Evolutionary conservation across 2,888 invertebrate genomes (phyloP).

Genomic region (Hermaeophaga mercurialis): DNA sequence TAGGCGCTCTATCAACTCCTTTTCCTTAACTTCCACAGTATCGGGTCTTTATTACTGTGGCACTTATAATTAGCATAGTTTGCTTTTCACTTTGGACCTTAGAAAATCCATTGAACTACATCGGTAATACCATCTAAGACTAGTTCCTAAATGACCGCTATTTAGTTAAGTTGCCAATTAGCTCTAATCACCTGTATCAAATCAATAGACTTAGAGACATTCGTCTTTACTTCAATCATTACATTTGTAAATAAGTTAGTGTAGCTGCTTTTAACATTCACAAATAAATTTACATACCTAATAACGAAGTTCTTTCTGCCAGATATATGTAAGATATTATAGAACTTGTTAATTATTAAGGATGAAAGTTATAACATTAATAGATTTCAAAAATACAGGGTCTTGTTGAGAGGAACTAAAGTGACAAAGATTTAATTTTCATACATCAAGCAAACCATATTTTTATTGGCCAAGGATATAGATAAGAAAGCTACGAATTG

Average conservation of each 20-base stretch:
- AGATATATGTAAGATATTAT: too few relatives aligned
- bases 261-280: too few relatives aligned
- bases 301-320: too few relatives aligned
- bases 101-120: slow-evolving; percentile 53
- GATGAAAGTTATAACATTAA: too few relatives aligned
- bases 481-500: too few relatives aligned
- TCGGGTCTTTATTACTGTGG: slow-evolving; percentile 52
- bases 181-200: slow-evolving; percentile 9
- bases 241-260: too few relatives aligned
- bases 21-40: slow-evolving; percentile 52
- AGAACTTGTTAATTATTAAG: too few relatives aligned
- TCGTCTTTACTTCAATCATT: background rate
- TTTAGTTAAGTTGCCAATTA: slow-evolving; percentile 28
- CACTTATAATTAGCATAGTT: slow-evolving; percentile 54
- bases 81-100: slow-evolving; percentile 49
- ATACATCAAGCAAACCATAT: too few relatives aligned
- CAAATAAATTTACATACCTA: too few relatives aligned
- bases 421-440: too few relatives aligned
- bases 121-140: slow-evolving; percentile 54
- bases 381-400: background rate
- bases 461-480: too few relatives aligned
- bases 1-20: slow-evolving; percentile 46
- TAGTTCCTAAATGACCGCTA: slow-evolving; percentile 52
- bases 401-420: too few relatives aligned
- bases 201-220: background rate